Conservation (phyloP, 1,140 invertebrate genomes). For the Probaryconus sp. region DNA sequence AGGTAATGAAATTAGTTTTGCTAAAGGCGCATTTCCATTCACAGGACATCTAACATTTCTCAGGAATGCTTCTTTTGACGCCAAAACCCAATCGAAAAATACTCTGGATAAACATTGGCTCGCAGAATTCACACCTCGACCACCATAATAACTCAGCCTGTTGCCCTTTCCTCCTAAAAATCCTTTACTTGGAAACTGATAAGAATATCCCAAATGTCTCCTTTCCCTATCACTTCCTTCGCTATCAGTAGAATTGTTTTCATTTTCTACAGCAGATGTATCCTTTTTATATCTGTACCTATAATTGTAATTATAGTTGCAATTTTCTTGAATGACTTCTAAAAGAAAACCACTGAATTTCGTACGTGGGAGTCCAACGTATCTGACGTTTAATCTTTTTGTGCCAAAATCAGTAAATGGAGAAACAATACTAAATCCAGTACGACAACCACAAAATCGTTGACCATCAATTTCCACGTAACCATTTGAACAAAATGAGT, state of each 20-base stretch:
- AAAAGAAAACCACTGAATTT: conserved; percentile 78
- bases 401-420: conserved; percentile 41
- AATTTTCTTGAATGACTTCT: conserved; percentile 79
- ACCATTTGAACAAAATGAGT: conserved; percentile 74
- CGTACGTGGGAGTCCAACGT: conserved; percentile 58
- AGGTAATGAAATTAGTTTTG: conserved; percentile 24
- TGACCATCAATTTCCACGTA: conserved; percentile 80
- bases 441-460: conserved; percentile 80
- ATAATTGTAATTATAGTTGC: conserved; percentile 60
- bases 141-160: conserved; percentile 17
- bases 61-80: conserved; percentile 65
- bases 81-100: conserved; percentile 67
- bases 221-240: conserved; percentile 34
- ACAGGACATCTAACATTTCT: conserved; percentile 55
- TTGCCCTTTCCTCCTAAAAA: conserved; percentile 18
- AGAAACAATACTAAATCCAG: conserved; percentile 72
- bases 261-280: neutral
- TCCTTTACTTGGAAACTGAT: conserved; percentile 55
- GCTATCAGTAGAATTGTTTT: conserved; percentile 13
- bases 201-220: conserved; percentile 65
- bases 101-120: conserved; percentile 60
- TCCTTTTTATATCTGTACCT: conserved; percentile 57
- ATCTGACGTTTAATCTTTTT: conserved; percentile 57
- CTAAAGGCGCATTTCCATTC: conserved; percentile 13
- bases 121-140: conserved; percentile 25